Conservation (phyloP, 2,113 vertebrate species). For the Mandrillus leucophaeus region DNA sequence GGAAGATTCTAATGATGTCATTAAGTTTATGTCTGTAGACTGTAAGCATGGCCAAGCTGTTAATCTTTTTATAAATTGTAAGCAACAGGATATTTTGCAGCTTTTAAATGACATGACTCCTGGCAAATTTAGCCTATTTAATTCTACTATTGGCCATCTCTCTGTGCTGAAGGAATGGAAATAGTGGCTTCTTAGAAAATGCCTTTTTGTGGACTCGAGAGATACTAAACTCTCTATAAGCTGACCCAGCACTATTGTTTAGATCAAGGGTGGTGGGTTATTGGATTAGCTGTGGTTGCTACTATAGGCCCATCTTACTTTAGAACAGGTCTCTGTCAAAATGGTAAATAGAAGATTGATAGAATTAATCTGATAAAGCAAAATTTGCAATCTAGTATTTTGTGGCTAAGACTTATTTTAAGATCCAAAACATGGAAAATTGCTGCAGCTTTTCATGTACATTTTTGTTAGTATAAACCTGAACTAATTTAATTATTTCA, state of each 20-base stretch:
- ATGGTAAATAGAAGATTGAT: background rate
- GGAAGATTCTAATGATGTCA: constrained; percentile 44
- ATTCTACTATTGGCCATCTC: constrained; percentile 5
- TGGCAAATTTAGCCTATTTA: constrained; percentile 8
- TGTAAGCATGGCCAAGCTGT: background rate
- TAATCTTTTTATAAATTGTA: constrained; percentile 63
- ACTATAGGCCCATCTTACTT: background rate
- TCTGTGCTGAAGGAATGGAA: constrained; percentile 48
- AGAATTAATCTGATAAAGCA: background rate
- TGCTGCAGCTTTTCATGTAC: background rate
- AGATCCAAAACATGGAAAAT: background rate
- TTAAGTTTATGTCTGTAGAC: constrained; percentile 47
- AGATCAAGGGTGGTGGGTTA: background rate
- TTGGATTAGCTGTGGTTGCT: background rate
- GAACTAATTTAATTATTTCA: constrained; percentile 14
- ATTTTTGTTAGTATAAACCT: background rate
- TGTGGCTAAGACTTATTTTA: background rate
- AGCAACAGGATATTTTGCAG: constrained; percentile 42
- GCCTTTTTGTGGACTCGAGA: background rate
- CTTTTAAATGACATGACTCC: constrained; percentile 14
- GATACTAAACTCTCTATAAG: background rate
- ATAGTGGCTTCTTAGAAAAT: constrained; percentile 41
- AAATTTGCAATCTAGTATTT: background rate
- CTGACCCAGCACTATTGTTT: background rate
- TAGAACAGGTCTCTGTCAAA: background rate